A percentile compares a stretch with the other conserved stretches of the same genome.
phyloP scores from a whole-genome alignment of 2,113 vertebrate genomes.

The Thalassarche chlororhynchos region DNA sequence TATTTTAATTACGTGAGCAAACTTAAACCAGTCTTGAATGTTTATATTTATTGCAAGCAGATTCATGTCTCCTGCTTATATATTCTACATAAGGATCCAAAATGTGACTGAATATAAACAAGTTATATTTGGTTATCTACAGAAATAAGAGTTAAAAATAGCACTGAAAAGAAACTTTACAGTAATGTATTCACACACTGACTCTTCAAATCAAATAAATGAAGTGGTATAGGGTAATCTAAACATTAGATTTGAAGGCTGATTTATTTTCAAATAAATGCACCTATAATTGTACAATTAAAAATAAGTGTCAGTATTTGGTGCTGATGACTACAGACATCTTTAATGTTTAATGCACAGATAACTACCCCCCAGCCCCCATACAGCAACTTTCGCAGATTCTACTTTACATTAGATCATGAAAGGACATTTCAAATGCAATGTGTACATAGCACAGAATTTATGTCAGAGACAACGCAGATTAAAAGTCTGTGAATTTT shows the following conservation, averaged over 20 bases:
- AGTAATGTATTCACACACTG: constrained; percentile 73
- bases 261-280: constrained; percentile 68
- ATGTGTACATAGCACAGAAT: constrained; percentile 17
- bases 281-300: constrained; percentile 62
- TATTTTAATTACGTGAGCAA: constrained; percentile 18
- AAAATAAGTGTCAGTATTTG: constrained; percentile 69
- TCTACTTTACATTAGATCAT: constrained; percentile 61
- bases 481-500: constrained; percentile 59
- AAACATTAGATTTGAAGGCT: constrained; percentile 66
- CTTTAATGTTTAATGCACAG: constrained; percentile 60
- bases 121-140: constrained; percentile 75
- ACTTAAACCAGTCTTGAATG: constrained; percentile 50
- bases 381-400: constrained; percentile 54
- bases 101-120: constrained; percentile 62
- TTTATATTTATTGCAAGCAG: constrained; percentile 86
- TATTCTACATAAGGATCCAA: constrained; percentile 78
- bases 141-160: constrained; percentile 83
- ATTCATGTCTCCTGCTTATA: constrained; percentile 73
- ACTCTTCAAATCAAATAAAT: constrained; percentile 70
- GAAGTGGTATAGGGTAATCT: constrained; percentile 43
- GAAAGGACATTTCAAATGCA: constrained; percentile 45
- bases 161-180: constrained; percentile 82
- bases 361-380: constrained; percentile 33
- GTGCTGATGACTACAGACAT: constrained; percentile 61
- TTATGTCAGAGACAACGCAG: constrained; percentile 30